phyloP scores from a whole-genome alignment of 1,140 invertebrate genomes.

The Steinernema feltiae region DNA sequence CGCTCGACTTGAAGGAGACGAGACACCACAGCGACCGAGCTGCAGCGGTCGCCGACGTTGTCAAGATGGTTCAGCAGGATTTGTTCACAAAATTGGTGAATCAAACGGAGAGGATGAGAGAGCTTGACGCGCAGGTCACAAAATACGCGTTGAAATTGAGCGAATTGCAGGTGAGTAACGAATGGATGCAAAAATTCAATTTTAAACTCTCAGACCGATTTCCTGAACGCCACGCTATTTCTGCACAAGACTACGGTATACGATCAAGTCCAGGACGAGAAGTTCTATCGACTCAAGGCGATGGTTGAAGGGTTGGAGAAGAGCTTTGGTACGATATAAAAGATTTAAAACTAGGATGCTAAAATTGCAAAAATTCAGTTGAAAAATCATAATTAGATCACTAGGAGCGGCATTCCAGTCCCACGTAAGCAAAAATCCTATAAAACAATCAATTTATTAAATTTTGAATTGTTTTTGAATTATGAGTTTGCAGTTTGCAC shows the following conservation, averaged over 20 bases:
- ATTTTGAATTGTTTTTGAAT: no score
- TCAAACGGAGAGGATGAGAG: not conserved
- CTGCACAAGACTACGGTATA: conserved; percentile 4
- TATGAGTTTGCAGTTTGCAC: no score
- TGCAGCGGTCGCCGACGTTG: not conserved
- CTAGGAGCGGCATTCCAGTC: no score
- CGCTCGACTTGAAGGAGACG: not conserved
- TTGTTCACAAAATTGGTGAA: not conserved
- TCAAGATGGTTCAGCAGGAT: conserved; percentile 3
- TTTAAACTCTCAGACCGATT: not conserved
- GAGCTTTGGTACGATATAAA: not conserved
- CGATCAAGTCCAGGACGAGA: not conserved
- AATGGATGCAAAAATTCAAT: not conserved
- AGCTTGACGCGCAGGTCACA: not conserved
- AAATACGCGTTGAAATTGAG: not conserved
- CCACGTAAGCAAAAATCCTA: no score
- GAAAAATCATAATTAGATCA: no score
- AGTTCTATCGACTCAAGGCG: not conserved
- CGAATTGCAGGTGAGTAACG: not conserved
- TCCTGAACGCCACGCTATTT: not conserved
- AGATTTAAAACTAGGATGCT: no score
- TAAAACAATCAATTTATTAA: no score
- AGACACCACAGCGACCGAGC: not conserved
- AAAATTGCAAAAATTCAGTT: no score
- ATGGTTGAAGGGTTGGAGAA: not conserved